Evolutionary conservation across 2,113 vertebrate species (phyloP).

Genomic region (Scortum barcoo): DNA sequence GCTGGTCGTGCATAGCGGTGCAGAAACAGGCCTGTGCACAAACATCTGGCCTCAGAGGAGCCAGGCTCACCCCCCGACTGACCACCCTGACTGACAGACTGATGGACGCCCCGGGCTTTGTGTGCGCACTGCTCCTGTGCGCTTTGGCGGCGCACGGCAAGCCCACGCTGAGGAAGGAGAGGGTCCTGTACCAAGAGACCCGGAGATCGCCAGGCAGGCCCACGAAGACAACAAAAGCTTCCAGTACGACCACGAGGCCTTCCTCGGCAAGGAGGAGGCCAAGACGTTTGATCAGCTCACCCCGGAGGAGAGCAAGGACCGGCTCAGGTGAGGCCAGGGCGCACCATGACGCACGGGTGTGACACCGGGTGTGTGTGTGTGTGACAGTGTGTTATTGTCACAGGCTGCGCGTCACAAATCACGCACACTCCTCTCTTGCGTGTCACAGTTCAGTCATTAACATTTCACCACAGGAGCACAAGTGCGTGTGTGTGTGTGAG

Average conservation of each 20-base stretch:
- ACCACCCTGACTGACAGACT: no score
- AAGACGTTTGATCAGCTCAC: slow-evolving; percentile 96
- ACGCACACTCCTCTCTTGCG: slow-evolving; percentile 31
- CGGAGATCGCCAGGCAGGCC: slow-evolving; percentile 81
- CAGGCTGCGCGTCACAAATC: slow-evolving; percentile 24
- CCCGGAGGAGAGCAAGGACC: slow-evolving; percentile 93
- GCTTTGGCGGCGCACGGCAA: slow-evolving; percentile 81
- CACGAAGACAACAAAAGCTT: slow-evolving; percentile 91
- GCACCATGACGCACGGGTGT: neutral
- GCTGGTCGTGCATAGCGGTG: slow-evolving; percentile 13
- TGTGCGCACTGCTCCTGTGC: slow-evolving; percentile 78
- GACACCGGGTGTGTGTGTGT: no score
- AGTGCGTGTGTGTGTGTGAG: slow-evolving; percentile 54
- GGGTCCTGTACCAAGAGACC: slow-evolving; percentile 88
- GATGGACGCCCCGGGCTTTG: slow-evolving; percentile 77
- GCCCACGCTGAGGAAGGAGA: slow-evolving; percentile 91
- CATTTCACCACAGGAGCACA: slow-evolving; percentile 41
- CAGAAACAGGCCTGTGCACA: slow-evolving; percentile 42
- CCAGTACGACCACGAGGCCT: slow-evolving; percentile 97
- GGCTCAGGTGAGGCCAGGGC: slow-evolving; percentile 88
- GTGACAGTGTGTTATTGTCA: neutral
- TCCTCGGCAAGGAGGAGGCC: slow-evolving; percentile 95
- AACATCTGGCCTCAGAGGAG: slow-evolving; percentile 14
- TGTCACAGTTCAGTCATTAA: slow-evolving; percentile 57
- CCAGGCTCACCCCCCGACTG: slow-evolving; percentile 12